Evolutionary conservation across 2,797 vertebrate genomes (phyloP), one percentile per base, ranked within the genome.

Genomic region (Gallinago stenura): DNA sequence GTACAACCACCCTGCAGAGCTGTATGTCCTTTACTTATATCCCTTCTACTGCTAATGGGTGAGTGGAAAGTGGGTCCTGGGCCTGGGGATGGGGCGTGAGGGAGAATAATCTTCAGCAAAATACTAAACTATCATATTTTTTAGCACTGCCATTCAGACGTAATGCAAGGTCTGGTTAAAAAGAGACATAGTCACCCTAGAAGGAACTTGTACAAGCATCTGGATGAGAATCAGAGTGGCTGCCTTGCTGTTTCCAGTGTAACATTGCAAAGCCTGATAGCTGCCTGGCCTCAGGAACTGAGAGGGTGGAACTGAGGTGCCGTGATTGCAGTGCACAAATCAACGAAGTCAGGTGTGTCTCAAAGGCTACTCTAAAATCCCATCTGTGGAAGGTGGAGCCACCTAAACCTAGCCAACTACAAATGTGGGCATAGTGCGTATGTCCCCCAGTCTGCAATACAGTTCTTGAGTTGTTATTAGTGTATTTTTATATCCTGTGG

Each of bases 221-320:
- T 70, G 58, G 26, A n/a, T 70, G 51, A 77, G 46, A 82, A 64
- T 22, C 0, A 0, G 31, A 6, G 7, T 13, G 37, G 33, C 15
- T 62, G 28, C 21, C 20, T 21, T 89, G 41, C 37, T 19, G 8
- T 66, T 89, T 50, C 37, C 58, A 31, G 15, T 6, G 28, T 2
- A 62, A 22, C 10, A 4, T 39, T 77, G 24, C 31, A 54, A 88
- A 71, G 9, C 7, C 17, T 41, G 50, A 12, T 31, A 37, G 31
- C 3, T 39, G 10, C 18, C 18, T 26, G 50, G 37, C 30, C 58
- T 39, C 19, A 64, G 56, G 62, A 85, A 7, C 10, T 9, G 66
- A 76, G 28, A 7, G 25, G 45, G 10, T 18, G 31, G 53, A 21
- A 28, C 20, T 39, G 58, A 65, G n/a, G 13, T 61, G 39, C 25